These are phyloP conservation scores for Cranoglanis bouderius DNA, from an alignment of 2,113 vertebrate genomes.

Conservation along the genomic window DNA sequence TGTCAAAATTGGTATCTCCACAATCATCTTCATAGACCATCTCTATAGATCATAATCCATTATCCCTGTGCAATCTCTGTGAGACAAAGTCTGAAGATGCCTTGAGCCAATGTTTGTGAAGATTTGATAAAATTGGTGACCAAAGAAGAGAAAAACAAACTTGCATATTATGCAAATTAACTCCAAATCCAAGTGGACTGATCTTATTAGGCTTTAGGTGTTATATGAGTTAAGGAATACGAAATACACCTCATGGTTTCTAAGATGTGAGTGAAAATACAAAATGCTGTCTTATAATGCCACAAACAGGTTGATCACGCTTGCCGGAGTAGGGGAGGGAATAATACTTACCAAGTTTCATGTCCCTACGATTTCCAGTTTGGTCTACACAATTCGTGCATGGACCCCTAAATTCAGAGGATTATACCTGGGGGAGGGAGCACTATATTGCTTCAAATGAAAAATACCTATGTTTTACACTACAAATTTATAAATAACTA, in stretches of 20 bases:
- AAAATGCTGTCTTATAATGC: not conserved
- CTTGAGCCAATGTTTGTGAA: not conserved
- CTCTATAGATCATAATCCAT: too few species aligned
- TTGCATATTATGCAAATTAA: not conserved
- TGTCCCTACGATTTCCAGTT: not conserved
- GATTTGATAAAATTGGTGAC: not conserved
- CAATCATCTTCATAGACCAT: not conserved
- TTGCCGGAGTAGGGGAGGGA: not conserved
- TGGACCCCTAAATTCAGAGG: not conserved
- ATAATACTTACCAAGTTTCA: not conserved
- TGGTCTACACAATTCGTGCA: not conserved
- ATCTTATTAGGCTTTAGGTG: too few species aligned
- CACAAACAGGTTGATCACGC: not conserved
- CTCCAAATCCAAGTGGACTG: not conserved
- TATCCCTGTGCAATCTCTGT: too few species aligned
- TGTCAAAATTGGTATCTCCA: not conserved
- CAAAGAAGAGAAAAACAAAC: not conserved
- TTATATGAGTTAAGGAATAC: not conserved
- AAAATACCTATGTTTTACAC: not conserved
- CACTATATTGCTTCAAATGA: not conserved
- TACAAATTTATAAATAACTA: not conserved
- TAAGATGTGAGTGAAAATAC: not conserved
- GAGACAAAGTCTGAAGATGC: not conserved
- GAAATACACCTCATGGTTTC: not conserved
- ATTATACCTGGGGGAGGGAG: not conserved